Evolutionary conservation across 2,888 invertebrate genomes (phyloP).

Genomic region (Idaea straminata): DNA sequence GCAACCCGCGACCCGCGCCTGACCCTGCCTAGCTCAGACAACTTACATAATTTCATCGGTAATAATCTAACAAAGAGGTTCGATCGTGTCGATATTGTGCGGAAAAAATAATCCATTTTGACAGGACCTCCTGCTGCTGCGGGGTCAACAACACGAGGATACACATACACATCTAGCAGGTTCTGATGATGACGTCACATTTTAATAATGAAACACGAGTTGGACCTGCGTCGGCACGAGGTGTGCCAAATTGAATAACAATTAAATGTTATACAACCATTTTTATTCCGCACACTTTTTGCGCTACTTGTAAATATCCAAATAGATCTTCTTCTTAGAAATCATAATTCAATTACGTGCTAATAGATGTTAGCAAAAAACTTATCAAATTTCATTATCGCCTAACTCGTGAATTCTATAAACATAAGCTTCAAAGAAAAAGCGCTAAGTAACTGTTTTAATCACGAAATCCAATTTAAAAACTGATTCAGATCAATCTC

Average conservation of each 20-base stretch:
- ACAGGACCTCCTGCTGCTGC: constrained; percentile 47
- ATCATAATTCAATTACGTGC: neutral
- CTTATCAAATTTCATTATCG: neutral
- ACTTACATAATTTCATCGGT: constrained; percentile 38
- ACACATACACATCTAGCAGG: constrained; percentile 25
- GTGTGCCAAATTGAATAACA: constrained; percentile 32
- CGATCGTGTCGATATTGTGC: constrained; percentile 50
- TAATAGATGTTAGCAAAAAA: neutral
- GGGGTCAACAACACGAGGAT: constrained; percentile 40
- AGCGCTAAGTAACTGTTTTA: neutral
- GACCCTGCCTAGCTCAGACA: constrained; percentile 31
- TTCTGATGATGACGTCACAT: constrained; percentile 28
- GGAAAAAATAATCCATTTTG: constrained; percentile 45
- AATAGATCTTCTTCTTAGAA: neutral
- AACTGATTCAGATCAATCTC: constrained; percentile 9
- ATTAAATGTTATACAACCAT: constrained; percentile 29
- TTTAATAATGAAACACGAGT: constrained; percentile 20
- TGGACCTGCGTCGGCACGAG: constrained; percentile 16
- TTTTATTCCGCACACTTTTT: constrained; percentile 25
- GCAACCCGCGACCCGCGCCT: constrained; percentile 36
- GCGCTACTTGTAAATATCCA: constrained; percentile 5
- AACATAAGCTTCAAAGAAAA: neutral
- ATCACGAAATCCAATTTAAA: constrained; percentile 9
- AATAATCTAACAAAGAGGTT: constrained; percentile 54
- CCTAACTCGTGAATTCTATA: neutral